Conservation (phyloP, 2,113 vertebrate species). For the Illadopsis cleaveri region DNA sequence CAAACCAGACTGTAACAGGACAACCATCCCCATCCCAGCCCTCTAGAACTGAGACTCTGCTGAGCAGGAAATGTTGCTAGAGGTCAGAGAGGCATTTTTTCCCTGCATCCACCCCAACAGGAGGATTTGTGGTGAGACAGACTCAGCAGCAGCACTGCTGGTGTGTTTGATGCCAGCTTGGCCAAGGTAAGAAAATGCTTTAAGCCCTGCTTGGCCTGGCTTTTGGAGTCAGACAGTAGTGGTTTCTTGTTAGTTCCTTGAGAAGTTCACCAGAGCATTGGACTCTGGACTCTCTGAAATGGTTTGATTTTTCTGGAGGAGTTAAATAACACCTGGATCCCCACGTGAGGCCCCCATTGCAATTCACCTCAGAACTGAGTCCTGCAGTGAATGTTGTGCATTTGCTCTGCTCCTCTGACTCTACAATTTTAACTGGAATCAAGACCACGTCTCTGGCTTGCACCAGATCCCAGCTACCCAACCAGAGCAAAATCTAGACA, state of each 20-base stretch:
- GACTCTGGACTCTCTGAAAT: background rate
- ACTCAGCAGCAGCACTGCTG: background rate
- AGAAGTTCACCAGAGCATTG: background rate
- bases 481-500: background rate
- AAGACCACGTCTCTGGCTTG: background rate
- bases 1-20: background rate
- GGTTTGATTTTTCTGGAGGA: background rate
- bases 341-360: background rate
- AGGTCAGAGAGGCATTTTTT: background rate
- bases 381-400: background rate
- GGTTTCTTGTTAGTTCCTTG: background rate
- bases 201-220: background rate
- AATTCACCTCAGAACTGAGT: background rate
- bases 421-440: background rate
- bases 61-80: background rate
- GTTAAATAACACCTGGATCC: background rate
- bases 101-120: rapidly evolving
- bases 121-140: background rate
- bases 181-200: background rate
- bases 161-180: background rate
- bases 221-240: background rate
- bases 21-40: background rate
- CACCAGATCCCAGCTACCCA: background rate
- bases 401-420: background rate
- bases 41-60: background rate